Percentiles rank a stretch among this genome's conserved stretches.
phyloP scores from a whole-genome alignment of 2,888 invertebrate species.

The Drosophila monieri region DNA sequence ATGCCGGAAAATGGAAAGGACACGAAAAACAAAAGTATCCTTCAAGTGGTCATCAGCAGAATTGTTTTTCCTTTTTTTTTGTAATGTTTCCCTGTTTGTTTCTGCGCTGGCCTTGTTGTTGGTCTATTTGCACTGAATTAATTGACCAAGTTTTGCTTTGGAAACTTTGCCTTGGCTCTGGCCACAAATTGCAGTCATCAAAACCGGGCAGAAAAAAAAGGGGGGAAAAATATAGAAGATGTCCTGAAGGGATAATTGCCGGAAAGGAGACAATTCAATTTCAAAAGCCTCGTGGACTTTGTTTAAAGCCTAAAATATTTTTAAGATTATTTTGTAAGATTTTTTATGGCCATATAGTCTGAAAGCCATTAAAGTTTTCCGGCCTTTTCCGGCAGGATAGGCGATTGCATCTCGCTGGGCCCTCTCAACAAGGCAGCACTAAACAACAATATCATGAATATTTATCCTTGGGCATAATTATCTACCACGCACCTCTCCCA shows the following conservation, averaged over 20 bases:
- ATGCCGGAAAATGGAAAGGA: constrained; percentile 25
- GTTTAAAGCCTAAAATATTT: not conserved
- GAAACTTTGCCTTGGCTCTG: constrained; percentile 24
- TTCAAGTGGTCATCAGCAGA: constrained; percentile 47
- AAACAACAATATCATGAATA: constrained; percentile 39
- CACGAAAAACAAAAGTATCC: constrained; percentile 34
- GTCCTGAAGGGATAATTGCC: constrained; percentile 8
- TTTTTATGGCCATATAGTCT: not conserved
- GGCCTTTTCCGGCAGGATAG: constrained; percentile 3
- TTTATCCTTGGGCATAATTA: constrained; percentile 41
- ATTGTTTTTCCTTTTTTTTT: constrained; percentile 28
- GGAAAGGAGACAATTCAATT: constrained; percentile 32
- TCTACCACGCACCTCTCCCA: constrained; percentile 35
- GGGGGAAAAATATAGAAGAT: not conserved
- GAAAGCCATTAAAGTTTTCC: constrained; percentile 9
- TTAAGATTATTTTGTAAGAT: not conserved
- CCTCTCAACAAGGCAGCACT: constrained; percentile 26
- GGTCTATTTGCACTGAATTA: constrained; percentile 51
- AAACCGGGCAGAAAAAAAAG: not conserved
- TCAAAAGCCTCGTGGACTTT: not conserved
- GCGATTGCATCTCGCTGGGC: constrained; percentile 28
- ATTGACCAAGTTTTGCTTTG: constrained; percentile 63
- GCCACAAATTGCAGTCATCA: constrained; percentile 18
- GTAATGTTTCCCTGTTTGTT: constrained; percentile 1
- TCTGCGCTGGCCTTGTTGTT: constrained; percentile 11